Evolutionary conservation across 2,113 vertebrate species (phyloP).

Genomic region (Gymnobelideus leadbeateri): DNA sequence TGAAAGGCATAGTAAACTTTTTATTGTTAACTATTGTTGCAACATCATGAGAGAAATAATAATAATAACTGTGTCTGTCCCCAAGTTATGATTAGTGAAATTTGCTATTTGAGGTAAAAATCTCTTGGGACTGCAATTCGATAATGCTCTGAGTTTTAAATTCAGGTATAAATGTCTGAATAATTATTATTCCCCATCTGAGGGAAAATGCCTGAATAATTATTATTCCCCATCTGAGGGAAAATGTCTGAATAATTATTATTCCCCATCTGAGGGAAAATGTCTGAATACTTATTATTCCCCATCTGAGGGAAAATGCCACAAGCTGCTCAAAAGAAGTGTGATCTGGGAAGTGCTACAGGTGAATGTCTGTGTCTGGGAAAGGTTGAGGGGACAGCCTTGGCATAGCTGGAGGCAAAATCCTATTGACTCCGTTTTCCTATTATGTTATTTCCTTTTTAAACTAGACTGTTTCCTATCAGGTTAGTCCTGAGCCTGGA

Average conservation of each 20-base stretch:
- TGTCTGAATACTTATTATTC: not conserved
- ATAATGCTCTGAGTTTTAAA: not conserved
- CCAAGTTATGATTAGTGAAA: too few relatives aligned
- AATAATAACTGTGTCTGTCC: too few relatives aligned
- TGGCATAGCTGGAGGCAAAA: not conserved
- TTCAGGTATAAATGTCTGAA: not conserved
- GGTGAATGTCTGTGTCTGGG: not conserved
- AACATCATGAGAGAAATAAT: too few relatives aligned
- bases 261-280: too few relatives aligned
- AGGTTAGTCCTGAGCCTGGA: not conserved
- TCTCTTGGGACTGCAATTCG: not conserved
- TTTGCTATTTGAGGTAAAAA: not conserved
- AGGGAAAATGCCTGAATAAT: not conserved
- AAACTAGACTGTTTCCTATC: not conserved
- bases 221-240: too few relatives aligned
- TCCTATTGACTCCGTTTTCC: not conserved
- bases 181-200: too few relatives aligned
- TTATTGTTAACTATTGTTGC: too few relatives aligned
- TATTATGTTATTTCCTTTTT: not conserved
- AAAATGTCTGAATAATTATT: not conserved
- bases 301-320: too few relatives aligned
- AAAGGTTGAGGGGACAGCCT: not conserved
- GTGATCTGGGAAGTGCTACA: not conserved
- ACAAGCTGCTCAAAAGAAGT: not conserved
- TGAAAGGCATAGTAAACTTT: too few relatives aligned